Percentiles rank a stretch among this genome's conserved stretches.
Conservation (phyloP, 2,113 vertebrate species). For the Piaya cayana region DNA sequence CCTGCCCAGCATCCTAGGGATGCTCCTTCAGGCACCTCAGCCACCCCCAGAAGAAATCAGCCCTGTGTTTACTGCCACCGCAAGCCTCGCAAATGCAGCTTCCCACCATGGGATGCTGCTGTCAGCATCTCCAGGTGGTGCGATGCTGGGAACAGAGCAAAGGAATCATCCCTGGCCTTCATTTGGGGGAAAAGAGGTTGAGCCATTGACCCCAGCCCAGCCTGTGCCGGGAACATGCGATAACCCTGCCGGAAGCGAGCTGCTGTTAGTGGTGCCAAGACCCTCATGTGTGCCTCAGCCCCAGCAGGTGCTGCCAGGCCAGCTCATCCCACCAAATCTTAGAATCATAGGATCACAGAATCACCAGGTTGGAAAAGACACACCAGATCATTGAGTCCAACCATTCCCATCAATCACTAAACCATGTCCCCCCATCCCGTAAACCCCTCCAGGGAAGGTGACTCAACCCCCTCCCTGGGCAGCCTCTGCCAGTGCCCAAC, state of each 20-base stretch:
- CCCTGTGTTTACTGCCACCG: not conserved
- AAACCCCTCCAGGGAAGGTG: too few species aligned
- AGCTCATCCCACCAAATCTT: not conserved
- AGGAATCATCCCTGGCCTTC: not conserved
- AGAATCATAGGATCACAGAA: too few species aligned
- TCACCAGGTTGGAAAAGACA: too few species aligned
- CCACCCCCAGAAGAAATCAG: not conserved
- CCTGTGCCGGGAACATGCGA: fast-evolving
- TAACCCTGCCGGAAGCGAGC: not conserved
- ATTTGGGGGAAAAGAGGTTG: not conserved
- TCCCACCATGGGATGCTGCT: not conserved
- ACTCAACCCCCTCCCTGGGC: too few species aligned
- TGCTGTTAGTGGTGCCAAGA: fast-evolving
- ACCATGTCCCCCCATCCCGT: too few species aligned
- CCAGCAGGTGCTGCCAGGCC: not conserved
- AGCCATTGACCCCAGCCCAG: fast-evolving
- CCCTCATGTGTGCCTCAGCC: fast-evolving
- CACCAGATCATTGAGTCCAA: too few species aligned
- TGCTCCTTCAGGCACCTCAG: not conserved
- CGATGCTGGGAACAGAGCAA: fast-evolving
- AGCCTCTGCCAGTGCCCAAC: too few species aligned
- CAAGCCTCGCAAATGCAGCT: fast-evolving
- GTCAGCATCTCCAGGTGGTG: fast-evolving
- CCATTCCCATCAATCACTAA: too few species aligned
- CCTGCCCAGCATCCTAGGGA: not conserved